A percentile compares a stretch with the other conserved stretches of the same genome.
phyloP scores from a whole-genome alignment of 2,113 vertebrate species.

The Brienomyrus longianalis region DNA sequence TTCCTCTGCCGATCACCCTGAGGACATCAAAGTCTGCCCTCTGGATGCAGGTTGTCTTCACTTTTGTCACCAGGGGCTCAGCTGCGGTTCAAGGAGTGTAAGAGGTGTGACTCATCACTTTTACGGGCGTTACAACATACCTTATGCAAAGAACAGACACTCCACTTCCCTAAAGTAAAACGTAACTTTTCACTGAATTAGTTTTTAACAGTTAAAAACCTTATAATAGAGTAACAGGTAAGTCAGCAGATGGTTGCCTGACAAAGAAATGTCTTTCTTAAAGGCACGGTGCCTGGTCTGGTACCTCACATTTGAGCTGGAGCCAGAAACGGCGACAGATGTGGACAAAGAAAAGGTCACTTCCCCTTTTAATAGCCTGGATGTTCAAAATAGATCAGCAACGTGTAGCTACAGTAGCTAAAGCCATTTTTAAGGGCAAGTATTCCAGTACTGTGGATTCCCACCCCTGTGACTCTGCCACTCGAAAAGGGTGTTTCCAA shows the following conservation, averaged over 20 bases:
- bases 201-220: background rate
- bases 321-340: background rate
- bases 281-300: background rate
- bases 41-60: constrained; percentile 66
- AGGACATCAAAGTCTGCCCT: constrained; percentile 76
- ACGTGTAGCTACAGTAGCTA: constrained; percentile 43
- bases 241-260: background rate
- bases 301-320: background rate
- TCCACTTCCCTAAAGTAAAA: background rate
- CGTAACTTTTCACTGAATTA: background rate
- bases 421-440: constrained; percentile 37
- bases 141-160: background rate
- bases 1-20: constrained; percentile 79
- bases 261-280: background rate
- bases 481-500: background rate
- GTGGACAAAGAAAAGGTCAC: background rate
- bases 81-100: constrained; percentile 41
- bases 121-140: background rate
- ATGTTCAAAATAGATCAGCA: constrained; percentile 33
- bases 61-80: constrained; percentile 59
- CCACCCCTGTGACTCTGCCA: constrained; percentile 15
- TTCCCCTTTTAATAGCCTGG: constrained; percentile 16
- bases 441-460: constrained; percentile 41
- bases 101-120: background rate
- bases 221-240: background rate